Base-by-base conservation (phyloP, 2,888 invertebrate genomes). In the Chaetogeoica ovagalla region DNA sequence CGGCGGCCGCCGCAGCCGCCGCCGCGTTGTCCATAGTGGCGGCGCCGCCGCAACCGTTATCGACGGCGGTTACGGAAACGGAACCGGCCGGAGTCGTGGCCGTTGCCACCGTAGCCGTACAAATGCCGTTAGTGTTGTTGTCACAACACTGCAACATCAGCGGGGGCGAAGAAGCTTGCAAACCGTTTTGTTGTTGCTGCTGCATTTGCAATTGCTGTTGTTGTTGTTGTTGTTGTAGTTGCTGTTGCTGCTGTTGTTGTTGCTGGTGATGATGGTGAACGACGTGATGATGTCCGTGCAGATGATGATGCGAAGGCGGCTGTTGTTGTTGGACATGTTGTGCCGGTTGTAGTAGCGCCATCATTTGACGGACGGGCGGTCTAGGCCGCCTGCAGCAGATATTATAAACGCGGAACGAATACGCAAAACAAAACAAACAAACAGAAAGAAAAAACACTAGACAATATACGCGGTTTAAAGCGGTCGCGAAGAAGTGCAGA, bases 121-220 rank as follows among this genome's bases (percentile, higher is more conserved):
- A 48, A 11, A 48, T 82, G 81, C 30, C 83, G 75, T 57, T 72
- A 62, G 70, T 90, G 13, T 3, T 13, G 48, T 48, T 48, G 48
- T 90, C 15, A 89, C 89, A 43, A 88, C 89, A 88, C 37, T 82
- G 82, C 59, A 82, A 82, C 76, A 66, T 82, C 70, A 88, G 82
- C 59, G 82, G 82, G 72, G 70, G 82, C 71, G 88, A 85, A 82
- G 86, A 59, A 19, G 66, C 43, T 37, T 21, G 21, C 66, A 65
- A 39, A 48, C 48, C 48, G 5, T 43, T 15, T 23, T 76, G 66
- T 8, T 76, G 75, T 39, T 66, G 74, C 2, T 65, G 63, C 15
- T 55, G 69, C 43, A 30, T 30, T 30, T 30, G 30, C 30, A 30
- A 2, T 4, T 30, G 30, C 4, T 30, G 30, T 30, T 43, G 19